Evolutionary conservation across 2,888 invertebrate species (phyloP).

Genomic region (Parnassius glacialis): DNA sequence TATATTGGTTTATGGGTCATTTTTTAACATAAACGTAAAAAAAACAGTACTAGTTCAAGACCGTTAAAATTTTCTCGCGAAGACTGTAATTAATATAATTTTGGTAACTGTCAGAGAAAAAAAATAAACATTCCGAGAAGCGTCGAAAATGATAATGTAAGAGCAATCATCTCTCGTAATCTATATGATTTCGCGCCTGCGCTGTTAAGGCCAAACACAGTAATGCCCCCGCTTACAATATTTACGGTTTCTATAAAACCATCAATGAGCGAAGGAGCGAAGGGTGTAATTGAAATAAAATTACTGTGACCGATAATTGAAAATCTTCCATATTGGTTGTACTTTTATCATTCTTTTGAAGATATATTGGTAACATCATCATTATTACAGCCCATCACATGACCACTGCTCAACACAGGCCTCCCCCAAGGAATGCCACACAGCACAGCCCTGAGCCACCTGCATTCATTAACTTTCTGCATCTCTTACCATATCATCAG

Average conservation of each 20-base stretch:
- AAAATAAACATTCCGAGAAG: constrained; percentile 26
- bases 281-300: constrained; percentile 24
- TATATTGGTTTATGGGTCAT: no score
- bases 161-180: constrained; percentile 31
- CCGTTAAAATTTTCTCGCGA: constrained; percentile 10
- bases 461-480: no score
- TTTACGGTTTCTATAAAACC: constrained; percentile 17
- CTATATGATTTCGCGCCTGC: constrained; percentile 34
- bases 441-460: no score
- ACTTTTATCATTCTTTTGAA: neutral
- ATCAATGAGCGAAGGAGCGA: constrained; percentile 19
- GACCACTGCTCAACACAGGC: no score
- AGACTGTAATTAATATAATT: constrained; percentile 18
- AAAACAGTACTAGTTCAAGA: constrained; percentile 7
- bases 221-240: constrained; percentile 4
- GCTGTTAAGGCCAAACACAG: constrained; percentile 20
- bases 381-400: no score
- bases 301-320: constrained; percentile 13
- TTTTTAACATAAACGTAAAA: neutral
- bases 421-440: no score
- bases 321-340: neutral
- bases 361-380: neutral
- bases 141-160: constrained; percentile 28
- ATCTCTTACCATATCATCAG: no score
- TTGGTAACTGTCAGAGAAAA: constrained; percentile 12